A percentile compares a stretch with the other conserved stretches of the same genome.
These are phyloP conservation scores for Glyptemys insculpta DNA, from an alignment of 2,797 vertebrate species.

Conservation along the genomic window DNA sequence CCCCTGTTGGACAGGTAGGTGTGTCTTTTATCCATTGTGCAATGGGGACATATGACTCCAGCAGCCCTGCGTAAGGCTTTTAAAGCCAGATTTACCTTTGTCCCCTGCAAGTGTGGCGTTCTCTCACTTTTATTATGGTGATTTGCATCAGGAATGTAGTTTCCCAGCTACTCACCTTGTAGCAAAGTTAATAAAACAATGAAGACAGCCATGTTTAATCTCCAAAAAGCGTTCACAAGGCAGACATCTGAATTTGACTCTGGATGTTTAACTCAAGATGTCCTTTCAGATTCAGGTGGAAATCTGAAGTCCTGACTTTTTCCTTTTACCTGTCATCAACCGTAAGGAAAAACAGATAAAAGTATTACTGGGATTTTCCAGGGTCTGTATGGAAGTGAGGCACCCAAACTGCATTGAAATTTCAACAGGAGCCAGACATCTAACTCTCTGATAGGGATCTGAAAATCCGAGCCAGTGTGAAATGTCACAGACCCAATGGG, in stretches of 20 bases:
- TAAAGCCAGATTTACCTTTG: rapidly evolving
- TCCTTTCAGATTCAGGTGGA: not conserved
- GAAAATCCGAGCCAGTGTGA: not conserved
- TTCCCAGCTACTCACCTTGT: slow-evolving; percentile 54
- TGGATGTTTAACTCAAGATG: not conserved
- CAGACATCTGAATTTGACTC: rapidly evolving
- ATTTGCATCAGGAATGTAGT: not conserved
- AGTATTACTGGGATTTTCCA: not conserved
- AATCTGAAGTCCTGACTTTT: not conserved
- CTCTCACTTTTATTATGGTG: not conserved
- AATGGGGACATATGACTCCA: not conserved
- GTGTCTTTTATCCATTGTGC: not conserved
- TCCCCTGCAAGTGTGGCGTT: not conserved
- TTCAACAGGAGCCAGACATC: not conserved
- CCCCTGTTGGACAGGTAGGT: not conserved
- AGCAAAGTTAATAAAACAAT: slow-evolving; percentile 54
- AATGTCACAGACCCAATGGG: not conserved
- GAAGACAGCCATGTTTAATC: slow-evolving; percentile 14
- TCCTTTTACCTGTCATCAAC: not conserved
- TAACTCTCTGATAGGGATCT: not conserved
- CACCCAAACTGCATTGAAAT: not conserved
- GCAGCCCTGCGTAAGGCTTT: not conserved
- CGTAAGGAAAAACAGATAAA: not conserved
- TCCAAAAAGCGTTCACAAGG: rapidly evolving
- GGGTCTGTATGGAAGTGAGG: not conserved